Conservation (phyloP, 2,113 vertebrate species). For the Notothenia coriiceps region DNA sequence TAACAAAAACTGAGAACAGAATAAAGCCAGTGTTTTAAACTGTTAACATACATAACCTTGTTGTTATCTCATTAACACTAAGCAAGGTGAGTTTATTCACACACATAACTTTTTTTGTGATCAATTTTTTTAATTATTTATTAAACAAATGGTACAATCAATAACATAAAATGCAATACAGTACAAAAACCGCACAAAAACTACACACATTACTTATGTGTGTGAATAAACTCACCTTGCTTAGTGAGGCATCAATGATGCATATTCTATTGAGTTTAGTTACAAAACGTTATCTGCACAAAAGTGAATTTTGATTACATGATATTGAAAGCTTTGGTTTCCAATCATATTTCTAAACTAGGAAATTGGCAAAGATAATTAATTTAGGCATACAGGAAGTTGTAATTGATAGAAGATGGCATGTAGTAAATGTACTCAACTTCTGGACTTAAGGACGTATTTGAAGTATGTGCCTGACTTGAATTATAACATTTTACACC, state of each 20-base stretch:
- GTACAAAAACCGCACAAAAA: too few species aligned
- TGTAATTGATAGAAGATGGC: background rate
- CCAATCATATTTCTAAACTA: background rate
- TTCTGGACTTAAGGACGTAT: background rate
- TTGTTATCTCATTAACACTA: background rate
- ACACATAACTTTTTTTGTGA: too few species aligned
- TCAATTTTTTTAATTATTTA: too few species aligned
- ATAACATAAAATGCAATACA: too few species aligned
- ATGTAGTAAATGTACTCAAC: background rate
- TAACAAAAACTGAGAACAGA: constrained; percentile 11
- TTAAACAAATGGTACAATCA: too few species aligned
- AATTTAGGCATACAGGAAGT: background rate
- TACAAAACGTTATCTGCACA: too few species aligned
- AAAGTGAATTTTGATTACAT: background rate
- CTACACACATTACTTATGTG: background rate
- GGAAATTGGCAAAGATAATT: background rate
- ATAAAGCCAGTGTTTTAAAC: constrained; percentile 1
- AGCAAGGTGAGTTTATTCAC: too few species aligned
- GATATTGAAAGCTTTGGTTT: background rate
- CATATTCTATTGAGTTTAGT: background rate
- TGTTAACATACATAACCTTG: background rate
- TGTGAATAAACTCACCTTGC: constrained; percentile 11
- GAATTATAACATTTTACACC: background rate
- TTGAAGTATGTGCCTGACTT: too few species aligned
- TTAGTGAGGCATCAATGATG: background rate